Conservation (phyloP, 2,113 vertebrate genomes). For the Kryptolebias marmoratus region DNA sequence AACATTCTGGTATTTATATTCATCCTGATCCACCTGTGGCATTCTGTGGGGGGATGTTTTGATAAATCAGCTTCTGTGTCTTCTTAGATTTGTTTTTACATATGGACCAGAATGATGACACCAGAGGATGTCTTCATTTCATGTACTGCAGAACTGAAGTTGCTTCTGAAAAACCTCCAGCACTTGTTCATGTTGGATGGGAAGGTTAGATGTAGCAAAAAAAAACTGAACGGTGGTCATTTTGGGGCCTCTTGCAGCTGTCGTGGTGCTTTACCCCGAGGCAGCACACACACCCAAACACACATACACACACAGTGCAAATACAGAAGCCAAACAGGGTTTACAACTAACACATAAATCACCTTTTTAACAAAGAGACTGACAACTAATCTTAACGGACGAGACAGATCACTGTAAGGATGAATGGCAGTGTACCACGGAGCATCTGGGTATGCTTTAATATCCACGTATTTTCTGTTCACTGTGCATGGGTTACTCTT, state of each 20-base stretch:
- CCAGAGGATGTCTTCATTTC: too few relatives aligned
- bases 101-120: too few relatives aligned
- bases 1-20: background rate
- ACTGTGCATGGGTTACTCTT: constrained; percentile 9
- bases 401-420: constrained; percentile 34
- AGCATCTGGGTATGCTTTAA: constrained; percentile 53
- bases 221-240: constrained; percentile 19
- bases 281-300: constrained; percentile 32
- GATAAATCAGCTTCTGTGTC: too few relatives aligned
- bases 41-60: too few relatives aligned
- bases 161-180: constrained; percentile 1
- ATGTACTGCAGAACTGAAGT: too few relatives aligned
- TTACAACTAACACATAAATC: constrained; percentile 72
- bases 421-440: constrained; percentile 22
- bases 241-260: constrained; percentile 70
- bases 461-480: background rate
- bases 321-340: constrained; percentile 44
- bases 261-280: constrained; percentile 52
- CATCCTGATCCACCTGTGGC: too few relatives aligned
- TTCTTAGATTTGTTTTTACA: too few relatives aligned
- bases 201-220: background rate
- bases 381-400: constrained; percentile 67
- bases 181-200: background rate
- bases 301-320: constrained; percentile 27
- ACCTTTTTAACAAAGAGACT: constrained; percentile 72